phyloP scores from a whole-genome alignment of 2,797 vertebrate genomes.

The Propithecus perrieri region DNA sequence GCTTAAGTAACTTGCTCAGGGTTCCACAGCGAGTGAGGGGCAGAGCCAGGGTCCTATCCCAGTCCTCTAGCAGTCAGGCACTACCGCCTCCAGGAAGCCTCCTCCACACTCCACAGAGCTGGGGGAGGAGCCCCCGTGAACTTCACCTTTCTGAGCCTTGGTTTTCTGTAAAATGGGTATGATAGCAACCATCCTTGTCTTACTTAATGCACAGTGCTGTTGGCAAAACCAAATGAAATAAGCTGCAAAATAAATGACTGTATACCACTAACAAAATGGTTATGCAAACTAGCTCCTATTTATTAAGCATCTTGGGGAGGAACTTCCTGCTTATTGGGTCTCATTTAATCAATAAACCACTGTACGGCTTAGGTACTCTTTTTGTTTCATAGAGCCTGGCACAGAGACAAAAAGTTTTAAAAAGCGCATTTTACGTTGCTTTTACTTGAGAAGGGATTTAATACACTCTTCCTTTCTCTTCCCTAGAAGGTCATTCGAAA shows the following conservation, averaged over 20 bases:
- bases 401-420: neutral
- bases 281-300: neutral
- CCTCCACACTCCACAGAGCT: neutral
- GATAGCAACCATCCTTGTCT: neutral
- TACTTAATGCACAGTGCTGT: neutral
- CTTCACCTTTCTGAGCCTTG: neutral
- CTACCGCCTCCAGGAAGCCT: neutral
- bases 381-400: neutral
- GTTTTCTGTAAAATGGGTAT: neutral
- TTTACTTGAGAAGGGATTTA: neutral
- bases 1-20: neutral
- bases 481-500: neutral
- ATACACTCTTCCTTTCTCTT: neutral
- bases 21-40: neutral
- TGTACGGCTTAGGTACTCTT: neutral
- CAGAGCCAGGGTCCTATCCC: neutral
- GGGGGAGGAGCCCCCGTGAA: neutral
- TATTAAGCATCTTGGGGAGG: neutral
- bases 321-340: neutral
- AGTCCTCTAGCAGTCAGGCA: neutral
- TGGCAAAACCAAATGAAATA: neutral
- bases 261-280: neutral
- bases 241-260: neutral
- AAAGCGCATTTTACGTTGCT: neutral
- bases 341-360: neutral